Evolutionary conservation across 2,797 vertebrate species (phyloP).

Genomic region (Sciaenops ocellatus): DNA sequence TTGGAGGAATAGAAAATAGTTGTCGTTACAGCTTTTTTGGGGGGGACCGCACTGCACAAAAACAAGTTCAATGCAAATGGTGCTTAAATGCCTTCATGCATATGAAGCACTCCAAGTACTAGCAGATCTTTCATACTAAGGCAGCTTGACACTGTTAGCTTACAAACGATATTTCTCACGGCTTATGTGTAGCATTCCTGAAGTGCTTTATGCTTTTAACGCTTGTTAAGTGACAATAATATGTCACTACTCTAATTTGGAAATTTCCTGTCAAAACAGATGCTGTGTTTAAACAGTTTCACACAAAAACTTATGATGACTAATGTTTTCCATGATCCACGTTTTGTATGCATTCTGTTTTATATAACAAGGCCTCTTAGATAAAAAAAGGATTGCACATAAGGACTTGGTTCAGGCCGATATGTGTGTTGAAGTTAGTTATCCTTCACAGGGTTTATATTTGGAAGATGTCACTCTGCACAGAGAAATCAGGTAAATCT

Average conservation of each 20-base stretch:
- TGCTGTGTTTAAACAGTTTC: background rate
- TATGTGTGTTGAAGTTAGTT: constrained; percentile 23
- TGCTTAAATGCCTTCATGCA: background rate
- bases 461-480: constrained; percentile 18
- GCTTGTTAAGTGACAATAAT: background rate
- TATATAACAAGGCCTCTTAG: background rate
- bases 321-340: constrained; percentile 1
- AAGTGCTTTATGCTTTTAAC: background rate
- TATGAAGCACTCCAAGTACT: constrained; percentile 6
- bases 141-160: constrained; percentile 15
- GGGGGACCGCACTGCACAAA: background rate
- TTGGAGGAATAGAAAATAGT: background rate
- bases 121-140: background rate
- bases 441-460: constrained; percentile 25
- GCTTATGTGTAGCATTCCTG: background rate
- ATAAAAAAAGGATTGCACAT: constrained; percentile 22
- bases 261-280: background rate
- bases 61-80: constrained; percentile 9
- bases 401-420: background rate
- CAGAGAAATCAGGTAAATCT: constrained; percentile 16
- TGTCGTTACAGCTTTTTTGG: background rate
- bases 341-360: no score
- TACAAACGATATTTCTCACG: constrained; percentile 19
- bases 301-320: background rate
- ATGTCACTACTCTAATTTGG: background rate